Evolutionary conservation across 2,113 vertebrate species (phyloP).

Genomic region (Sisor rabdophorus): DNA sequence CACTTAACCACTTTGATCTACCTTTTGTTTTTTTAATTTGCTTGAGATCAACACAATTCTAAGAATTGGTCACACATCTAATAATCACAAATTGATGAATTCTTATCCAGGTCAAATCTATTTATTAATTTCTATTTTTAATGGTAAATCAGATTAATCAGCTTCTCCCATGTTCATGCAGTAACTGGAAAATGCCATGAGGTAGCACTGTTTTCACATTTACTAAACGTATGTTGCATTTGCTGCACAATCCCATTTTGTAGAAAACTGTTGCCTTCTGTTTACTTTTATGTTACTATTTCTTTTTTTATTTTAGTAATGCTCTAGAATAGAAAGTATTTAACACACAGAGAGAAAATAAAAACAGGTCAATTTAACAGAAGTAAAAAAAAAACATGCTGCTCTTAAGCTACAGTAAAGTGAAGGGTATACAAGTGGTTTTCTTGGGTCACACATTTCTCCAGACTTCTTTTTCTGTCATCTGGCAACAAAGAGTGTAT

Average conservation of each 20-base stretch:
- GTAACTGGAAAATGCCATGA: conserved; percentile 36
- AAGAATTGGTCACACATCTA: neutral
- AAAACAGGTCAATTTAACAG: neutral
- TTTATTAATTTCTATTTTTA: neutral
- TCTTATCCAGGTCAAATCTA: neutral
- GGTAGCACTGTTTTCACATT: conserved; percentile 46
- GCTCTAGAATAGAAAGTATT: neutral
- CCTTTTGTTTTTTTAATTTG: too few species aligned
- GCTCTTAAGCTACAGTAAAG: neutral
- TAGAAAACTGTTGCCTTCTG: conserved; percentile 29
- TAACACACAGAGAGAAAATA: neutral
- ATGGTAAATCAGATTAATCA: neutral
- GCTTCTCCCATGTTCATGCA: neutral
- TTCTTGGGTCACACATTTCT: conserved; percentile 66
- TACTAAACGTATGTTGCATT: neutral
- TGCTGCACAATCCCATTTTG: neutral
- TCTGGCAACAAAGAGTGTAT: conserved; percentile 74
- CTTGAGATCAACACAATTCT: neutral
- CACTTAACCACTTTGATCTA: too few species aligned
- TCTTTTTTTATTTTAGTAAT: neutral
- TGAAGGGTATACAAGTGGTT: conserved; percentile 46
- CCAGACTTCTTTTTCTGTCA: conserved; percentile 64
- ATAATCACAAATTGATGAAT: conserved; percentile 18
- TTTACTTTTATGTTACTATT: neutral
- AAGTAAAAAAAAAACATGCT: neutral